Evolutionary conservation across 2,888 invertebrate genomes (phyloP).

Genomic region (Melieria crassipennis): DNA sequence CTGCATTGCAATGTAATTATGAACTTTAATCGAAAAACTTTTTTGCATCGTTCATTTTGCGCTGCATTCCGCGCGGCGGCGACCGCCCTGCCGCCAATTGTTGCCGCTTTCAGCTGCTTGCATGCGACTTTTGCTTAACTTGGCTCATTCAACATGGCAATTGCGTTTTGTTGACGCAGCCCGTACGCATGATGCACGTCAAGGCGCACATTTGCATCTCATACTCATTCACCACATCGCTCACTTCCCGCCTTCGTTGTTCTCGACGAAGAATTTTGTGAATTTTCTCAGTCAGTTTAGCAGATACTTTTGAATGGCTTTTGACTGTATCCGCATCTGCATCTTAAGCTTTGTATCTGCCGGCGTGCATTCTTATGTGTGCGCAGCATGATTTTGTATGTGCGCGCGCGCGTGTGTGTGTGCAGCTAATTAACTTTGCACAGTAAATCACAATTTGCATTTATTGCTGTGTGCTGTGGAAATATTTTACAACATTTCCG

Average conservation of each 20-base stretch:
- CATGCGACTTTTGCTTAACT: background rate
- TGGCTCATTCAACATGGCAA: conserved; percentile 14
- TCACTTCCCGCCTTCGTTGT: background rate
- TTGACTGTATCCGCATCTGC: background rate
- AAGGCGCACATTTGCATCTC: conserved; percentile 19
- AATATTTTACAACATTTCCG: background rate
- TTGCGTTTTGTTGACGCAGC: conserved; percentile 9
- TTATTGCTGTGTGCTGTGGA: conserved; percentile 17
- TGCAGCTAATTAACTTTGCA: conserved; percentile 31
- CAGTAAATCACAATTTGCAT: conserved; percentile 26
- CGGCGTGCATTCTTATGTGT: background rate
- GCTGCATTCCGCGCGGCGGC: conserved; percentile 18
- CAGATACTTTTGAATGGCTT: conserved; percentile 23
- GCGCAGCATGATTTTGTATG: background rate
- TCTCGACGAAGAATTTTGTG: conserved; percentile 3
- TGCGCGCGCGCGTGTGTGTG: too few species aligned
- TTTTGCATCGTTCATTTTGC: conserved; percentile 35
- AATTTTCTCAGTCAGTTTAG: conserved; percentile 20
- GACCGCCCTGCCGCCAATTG: too few species aligned
- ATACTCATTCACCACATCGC: background rate
- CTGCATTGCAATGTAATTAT: conserved; percentile 44
- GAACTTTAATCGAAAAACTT: conserved; percentile 50
- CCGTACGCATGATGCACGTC: background rate
- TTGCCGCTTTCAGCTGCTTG: too few species aligned
- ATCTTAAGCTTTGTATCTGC: background rate